Conservation (phyloP, 1,140 invertebrate genomes). For the Rhagoletis pomonella region DNA sequence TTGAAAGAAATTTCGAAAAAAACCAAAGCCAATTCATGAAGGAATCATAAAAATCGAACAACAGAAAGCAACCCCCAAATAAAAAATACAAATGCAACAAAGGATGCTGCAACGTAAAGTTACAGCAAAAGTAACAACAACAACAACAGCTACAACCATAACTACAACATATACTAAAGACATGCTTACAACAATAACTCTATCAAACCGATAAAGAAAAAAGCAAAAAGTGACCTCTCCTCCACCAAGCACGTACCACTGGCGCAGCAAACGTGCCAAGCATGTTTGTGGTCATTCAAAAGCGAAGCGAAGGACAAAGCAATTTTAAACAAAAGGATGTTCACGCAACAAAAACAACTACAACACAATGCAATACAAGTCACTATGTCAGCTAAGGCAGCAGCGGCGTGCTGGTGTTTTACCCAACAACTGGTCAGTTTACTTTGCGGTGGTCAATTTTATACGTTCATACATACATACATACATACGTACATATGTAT, state of each 20-base stretch:
- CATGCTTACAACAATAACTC: neutral
- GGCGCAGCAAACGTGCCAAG: slow-evolving; percentile 11
- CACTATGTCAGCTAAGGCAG: neutral
- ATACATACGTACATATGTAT: too few species aligned
- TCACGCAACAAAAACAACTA: neutral
- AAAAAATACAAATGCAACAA: slow-evolving; percentile 12
- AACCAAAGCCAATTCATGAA: neutral
- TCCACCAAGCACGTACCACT: slow-evolving; percentile 2
- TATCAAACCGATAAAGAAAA: neutral
- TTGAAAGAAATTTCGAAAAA: neutral
- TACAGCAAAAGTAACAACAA: neutral
- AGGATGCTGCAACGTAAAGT: neutral
- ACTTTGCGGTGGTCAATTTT: neutral
- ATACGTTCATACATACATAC: neutral
- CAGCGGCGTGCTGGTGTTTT: neutral
- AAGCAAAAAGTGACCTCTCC: neutral
- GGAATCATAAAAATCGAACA: neutral
- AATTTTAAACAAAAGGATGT: slow-evolving; percentile 24
- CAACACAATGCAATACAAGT: too few species aligned
- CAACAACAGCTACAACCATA: neutral
- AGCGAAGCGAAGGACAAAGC: neutral
- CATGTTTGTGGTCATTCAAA: slow-evolving; percentile 5
- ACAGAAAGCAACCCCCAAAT: slow-evolving; percentile 3
- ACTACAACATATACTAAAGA: neutral
- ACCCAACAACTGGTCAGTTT: slow-evolving; percentile 34